Evolutionary conservation across 2,113 vertebrate genomes (phyloP).

Genomic region (Tringa solitaria): DNA sequence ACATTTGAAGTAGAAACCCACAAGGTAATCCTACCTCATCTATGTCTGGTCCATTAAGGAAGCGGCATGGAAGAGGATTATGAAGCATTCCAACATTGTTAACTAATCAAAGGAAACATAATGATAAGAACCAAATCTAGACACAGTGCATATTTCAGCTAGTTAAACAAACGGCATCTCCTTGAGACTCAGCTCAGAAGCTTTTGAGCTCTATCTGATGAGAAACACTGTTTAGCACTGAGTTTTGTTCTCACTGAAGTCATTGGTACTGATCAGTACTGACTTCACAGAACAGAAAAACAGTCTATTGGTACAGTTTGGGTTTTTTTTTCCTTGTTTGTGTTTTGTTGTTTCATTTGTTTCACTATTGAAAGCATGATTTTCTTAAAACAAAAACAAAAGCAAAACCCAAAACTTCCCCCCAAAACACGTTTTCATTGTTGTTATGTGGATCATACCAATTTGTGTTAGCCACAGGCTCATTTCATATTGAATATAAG

Average conservation of each 20-base stretch:
- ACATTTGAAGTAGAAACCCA: not conserved
- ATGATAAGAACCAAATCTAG: not conserved
- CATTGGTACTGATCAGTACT: not conserved
- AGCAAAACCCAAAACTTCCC: not conserved
- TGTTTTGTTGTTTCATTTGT: not conserved
- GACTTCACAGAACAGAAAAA: not conserved
- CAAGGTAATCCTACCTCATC: conserved; percentile 75
- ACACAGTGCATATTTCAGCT: not conserved
- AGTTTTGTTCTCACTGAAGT: not conserved
- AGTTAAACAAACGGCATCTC: not conserved
- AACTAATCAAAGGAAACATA: conserved; percentile 64
- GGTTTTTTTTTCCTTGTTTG: not conserved
- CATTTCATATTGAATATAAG: not conserved
- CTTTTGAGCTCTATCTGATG: not conserved
- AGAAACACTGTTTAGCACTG: not conserved
- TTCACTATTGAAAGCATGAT: not conserved
- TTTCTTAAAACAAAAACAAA: not conserved
- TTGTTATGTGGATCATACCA: not conserved
- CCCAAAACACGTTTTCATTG: not conserved
- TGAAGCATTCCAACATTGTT: conserved; percentile 88
- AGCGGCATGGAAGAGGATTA: conserved; percentile 66
- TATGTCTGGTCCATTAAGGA: conserved; percentile 72
- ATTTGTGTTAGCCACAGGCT: not conserved
- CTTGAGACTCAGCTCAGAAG: not conserved
- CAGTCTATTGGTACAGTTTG: not conserved